Evolutionary conservation across 2,113 vertebrate species (phyloP), one percentile per base, ranked within the genome.

Genomic region (Entelurus aequoreus): DNA sequence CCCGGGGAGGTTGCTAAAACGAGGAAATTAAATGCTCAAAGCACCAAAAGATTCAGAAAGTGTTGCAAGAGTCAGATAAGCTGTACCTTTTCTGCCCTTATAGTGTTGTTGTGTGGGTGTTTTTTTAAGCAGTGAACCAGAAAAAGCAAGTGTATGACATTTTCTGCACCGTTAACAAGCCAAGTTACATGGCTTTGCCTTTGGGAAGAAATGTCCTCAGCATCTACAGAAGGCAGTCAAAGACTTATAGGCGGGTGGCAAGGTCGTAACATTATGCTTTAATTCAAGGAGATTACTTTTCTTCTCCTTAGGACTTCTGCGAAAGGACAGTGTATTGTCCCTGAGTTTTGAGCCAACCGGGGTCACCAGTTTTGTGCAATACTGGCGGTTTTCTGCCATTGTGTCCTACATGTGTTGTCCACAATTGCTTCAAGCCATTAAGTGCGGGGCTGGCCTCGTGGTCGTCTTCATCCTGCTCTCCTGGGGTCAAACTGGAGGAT

Each of bases 91-190:
- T 60, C 57, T 60, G 51, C 38, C 51, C 66, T 66, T 16, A 58
- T n/a, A 7, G 28, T 15, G 35, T 4, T 54, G 54, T 40, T 37
- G 14, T 37, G 19, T 21, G 11, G 19, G 52, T 37, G 63, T 72
- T 53, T 79, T 75, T 60, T 71, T 64, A 57, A 63, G 76, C 66
- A 47, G 3, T 78, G 74, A 71, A 78, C 57, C 61, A 60, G 68
- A 65, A 55, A 68, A 60, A 71, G n/a, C 21, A 53, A 0, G 48
- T 59, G 48, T 62, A 69, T 84, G 80, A 75, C 81, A 85, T 81
- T 78, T 83, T 74, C 60, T 72, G 52, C 69, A 68, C 63, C 71
- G 82, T 82, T 85, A 83, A 77, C 73, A 66, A 83, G 75, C 68
- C 2, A 6, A 8, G 75, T 40, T 68, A 60, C 49, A 75, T 61